Conservation (phyloP, 1,140 invertebrate species). For the Bilobella aurantiaca region DNA sequence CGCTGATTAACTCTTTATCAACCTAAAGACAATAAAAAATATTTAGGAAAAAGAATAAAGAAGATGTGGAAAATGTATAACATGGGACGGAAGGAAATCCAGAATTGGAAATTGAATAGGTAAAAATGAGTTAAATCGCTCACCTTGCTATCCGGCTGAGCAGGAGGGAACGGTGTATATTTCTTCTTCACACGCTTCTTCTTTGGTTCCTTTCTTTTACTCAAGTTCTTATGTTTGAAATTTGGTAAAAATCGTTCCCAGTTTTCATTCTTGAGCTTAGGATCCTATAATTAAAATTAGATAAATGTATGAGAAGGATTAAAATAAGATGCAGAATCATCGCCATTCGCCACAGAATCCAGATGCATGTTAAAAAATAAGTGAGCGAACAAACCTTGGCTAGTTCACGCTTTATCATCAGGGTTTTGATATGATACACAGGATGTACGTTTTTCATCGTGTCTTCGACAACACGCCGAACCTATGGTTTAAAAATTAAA, state of each 20-base stretch:
- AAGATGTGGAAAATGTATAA: too few relatives aligned
- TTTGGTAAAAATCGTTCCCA: slow-evolving; percentile 97
- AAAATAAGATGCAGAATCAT: not conserved
- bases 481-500: slow-evolving; percentile 41
- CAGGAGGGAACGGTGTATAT: slow-evolving; percentile 96
- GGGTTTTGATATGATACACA: slow-evolving; percentile 96
- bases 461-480: slow-evolving; percentile 83
- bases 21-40: slow-evolving; percentile 41
- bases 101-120: too few relatives aligned
- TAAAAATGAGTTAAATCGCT: not conserved
- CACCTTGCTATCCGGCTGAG: slow-evolving; percentile 75
- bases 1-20: slow-evolving; percentile 84
- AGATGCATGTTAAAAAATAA: too few relatives aligned
- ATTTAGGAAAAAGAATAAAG: too few relatives aligned
- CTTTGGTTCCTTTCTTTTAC: slow-evolving; percentile 72
- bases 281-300: slow-evolving; percentile 48
- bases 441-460: slow-evolving; percentile 99
- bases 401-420: slow-evolving; percentile 96
- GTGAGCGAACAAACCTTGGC: slow-evolving; percentile 55
- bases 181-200: slow-evolving; percentile 77
- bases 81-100: too few relatives aligned
- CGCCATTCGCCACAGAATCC: not conserved
- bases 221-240: slow-evolving; percentile 84
- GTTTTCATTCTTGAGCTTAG: slow-evolving; percentile 80
- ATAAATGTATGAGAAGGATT: not conserved